Evolutionary conservation across 2,113 vertebrate genomes (phyloP).

Genomic region (Phyllostomus hastatus): DNA sequence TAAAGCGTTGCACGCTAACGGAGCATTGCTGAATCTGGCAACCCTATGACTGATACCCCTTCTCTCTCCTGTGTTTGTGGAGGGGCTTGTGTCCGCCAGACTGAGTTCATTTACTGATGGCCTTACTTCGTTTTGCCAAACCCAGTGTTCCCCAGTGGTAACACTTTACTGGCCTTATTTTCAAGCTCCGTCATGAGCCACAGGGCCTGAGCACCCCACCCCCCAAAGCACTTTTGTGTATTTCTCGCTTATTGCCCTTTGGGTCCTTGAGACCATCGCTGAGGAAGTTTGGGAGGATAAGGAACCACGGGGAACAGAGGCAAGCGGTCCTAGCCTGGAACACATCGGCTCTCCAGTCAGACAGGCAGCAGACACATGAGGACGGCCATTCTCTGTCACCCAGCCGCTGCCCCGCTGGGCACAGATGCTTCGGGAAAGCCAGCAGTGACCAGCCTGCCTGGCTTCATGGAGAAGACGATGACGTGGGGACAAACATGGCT

Average conservation of each 20-base stretch:
- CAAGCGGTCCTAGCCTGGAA: neutral
- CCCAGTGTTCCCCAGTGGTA: neutral
- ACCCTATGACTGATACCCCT: accelerated
- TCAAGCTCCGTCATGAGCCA: neutral
- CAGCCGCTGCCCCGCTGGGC: neutral
- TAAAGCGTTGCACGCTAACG: neutral
- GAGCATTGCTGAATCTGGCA: too few relatives aligned
- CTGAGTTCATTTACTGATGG: neutral
- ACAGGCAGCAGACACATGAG: neutral
- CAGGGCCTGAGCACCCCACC: neutral
- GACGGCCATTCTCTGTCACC: accelerated
- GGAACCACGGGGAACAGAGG: neutral
- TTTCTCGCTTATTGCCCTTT: neutral
- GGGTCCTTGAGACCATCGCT: neutral
- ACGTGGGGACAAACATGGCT: neutral
- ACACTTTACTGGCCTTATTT: neutral
- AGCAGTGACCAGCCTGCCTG: neutral
- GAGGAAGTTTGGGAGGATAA: neutral
- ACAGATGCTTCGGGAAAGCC: neutral
- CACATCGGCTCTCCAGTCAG: neutral
- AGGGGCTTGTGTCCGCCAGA: neutral
- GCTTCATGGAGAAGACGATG: neutral
- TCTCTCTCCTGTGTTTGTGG: neutral
- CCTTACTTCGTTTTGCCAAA: neutral
- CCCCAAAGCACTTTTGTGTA: neutral